A percentile compares a stretch with the other conserved stretches of the same genome.
These are phyloP conservation scores for Mallateleia sp. DNA, from an alignment of 2,888 invertebrate genomes.

Conservation along the genomic window DNA sequence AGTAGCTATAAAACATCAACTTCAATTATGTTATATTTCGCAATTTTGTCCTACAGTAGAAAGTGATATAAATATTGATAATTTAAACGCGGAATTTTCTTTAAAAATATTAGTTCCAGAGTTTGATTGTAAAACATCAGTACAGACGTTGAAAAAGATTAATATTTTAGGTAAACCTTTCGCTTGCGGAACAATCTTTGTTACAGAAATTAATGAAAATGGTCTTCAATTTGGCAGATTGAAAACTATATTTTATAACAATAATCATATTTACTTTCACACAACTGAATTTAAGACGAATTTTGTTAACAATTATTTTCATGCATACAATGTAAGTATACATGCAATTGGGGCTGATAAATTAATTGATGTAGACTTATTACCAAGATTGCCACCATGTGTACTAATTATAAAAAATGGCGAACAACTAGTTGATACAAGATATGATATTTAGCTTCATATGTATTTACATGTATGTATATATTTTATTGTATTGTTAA, in stretches of 20 bases:
- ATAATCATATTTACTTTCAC: conserved; percentile 36
- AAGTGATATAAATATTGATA: conserved; percentile 20
- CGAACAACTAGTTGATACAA: no score
- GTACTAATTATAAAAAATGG: no score
- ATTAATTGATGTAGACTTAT: conserved; percentile 49
- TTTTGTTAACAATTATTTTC: conserved; percentile 48
- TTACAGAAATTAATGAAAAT: conserved; percentile 46
- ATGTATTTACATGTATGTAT: no score
- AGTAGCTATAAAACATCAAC: conserved; percentile 36
- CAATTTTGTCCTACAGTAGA: conserved; percentile 14
- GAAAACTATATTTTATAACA: conserved; percentile 54
- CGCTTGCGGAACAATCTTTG: conserved; percentile 33
- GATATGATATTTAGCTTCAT: no score
- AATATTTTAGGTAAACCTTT: conserved; percentile 49
- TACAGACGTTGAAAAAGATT: conserved; percentile 23
- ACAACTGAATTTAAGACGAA: conserved; percentile 31
- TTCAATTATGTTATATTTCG: conserved; percentile 12
- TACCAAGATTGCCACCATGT: no score
- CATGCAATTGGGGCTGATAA: neutral
- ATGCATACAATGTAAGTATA: conserved; percentile 41
- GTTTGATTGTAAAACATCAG: neutral
- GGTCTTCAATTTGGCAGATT: conserved; percentile 53
- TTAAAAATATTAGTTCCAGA: neutral
- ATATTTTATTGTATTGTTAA: no score
- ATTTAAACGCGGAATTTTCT: neutral